phyloP scores from a whole-genome alignment of 2,797 vertebrate genomes.

The Gadopsis marmoratus region DNA sequence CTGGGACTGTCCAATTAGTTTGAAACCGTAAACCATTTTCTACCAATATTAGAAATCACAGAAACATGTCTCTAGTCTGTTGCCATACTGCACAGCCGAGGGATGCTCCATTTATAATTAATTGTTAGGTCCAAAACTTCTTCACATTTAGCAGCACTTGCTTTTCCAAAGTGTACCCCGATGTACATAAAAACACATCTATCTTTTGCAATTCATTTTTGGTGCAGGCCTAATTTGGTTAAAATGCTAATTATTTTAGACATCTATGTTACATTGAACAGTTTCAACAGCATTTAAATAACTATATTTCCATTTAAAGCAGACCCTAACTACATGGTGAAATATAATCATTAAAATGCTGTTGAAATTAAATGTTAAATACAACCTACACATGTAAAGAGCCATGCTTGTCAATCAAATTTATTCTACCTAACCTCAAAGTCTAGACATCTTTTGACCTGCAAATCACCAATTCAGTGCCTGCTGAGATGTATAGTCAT shows the following conservation, averaged over 20 bases:
- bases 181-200: neutral
- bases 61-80: constrained; percentile 27
- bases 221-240: neutral
- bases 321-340: neutral
- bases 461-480: neutral
- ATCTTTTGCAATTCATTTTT: constrained; percentile 5
- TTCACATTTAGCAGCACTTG: constrained; percentile 15
- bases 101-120: constrained; percentile 25
- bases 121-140: constrained; percentile 6
- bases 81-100: neutral
- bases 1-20: constrained; percentile 46
- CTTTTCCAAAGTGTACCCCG: constrained; percentile 9
- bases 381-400: neutral
- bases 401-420: neutral
- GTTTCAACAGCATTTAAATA: neutral
- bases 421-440: neutral
- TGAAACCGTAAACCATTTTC: constrained; percentile 37
- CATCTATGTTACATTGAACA: neutral
- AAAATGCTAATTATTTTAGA: neutral
- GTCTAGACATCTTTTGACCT: constrained; percentile 8
- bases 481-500: neutral
- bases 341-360: neutral
- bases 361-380: neutral
- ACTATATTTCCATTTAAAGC: neutral
- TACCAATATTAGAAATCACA: constrained; percentile 31